Conservation (phyloP, 2,113 vertebrate genomes). For the Crotalus helleri region DNA sequence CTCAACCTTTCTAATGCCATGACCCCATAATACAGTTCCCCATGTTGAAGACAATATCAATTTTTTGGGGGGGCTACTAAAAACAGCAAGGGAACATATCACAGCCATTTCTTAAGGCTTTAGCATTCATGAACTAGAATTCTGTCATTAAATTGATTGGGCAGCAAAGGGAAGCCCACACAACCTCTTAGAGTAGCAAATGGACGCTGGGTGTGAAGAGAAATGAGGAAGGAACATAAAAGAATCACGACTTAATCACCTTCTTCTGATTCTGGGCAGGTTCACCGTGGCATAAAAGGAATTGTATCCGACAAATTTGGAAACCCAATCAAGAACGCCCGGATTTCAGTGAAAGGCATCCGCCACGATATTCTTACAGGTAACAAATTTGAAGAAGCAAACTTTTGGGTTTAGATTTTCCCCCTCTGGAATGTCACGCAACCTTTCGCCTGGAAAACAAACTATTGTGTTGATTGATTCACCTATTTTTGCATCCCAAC, state of each 20-base stretch:
- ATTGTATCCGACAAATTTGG: slow-evolving; percentile 83
- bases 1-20: no score
- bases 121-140: not conserved
- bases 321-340: slow-evolving; percentile 86
- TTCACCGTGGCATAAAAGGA: slow-evolving; percentile 91
- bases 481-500: not conserved
- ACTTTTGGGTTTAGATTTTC: no score
- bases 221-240: not conserved
- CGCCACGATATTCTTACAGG: slow-evolving; percentile 90
- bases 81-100: not conserved
- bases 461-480: not conserved
- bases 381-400: slow-evolving; percentile 54
- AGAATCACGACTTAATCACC: fast-evolving
- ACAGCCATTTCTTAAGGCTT: not conserved
- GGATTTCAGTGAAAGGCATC: slow-evolving; percentile 82
- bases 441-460: not conserved
- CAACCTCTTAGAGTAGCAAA: not conserved
- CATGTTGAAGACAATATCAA: no score
- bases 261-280: slow-evolving; percentile 66
- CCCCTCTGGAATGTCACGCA: not conserved
- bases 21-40: no score
- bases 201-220: not conserved
- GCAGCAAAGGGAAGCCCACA: not conserved
- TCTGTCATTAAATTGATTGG: not conserved
- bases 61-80: no score